A percentile compares a stretch with the other conserved stretches of the same genome.
Evolutionary conservation across 2,797 vertebrate species (phyloP).

Genomic region (Myotis vivesi): DNA sequence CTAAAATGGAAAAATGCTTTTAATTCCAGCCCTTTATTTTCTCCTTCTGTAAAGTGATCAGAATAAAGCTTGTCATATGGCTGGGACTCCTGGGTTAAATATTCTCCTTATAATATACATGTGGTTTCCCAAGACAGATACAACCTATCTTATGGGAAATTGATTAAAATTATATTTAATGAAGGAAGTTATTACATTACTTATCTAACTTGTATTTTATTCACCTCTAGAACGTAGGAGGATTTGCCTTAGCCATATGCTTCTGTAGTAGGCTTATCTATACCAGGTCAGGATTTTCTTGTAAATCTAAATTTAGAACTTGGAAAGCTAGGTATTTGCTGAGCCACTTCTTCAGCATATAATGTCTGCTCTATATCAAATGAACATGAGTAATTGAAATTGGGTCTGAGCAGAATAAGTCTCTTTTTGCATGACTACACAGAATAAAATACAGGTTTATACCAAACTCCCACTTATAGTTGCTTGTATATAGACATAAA

Average conservation of each 20-base stretch:
- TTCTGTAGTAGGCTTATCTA: conserved; percentile 14
- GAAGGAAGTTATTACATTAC: conserved; percentile 32
- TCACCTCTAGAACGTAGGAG: neutral
- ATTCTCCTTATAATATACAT: neutral
- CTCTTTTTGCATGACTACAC: conserved; percentile 15
- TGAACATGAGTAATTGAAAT: conserved; percentile 57
- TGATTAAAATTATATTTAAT: conserved; percentile 46
- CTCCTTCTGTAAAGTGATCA: conserved; percentile 21
- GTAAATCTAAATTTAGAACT: conserved; percentile 65
- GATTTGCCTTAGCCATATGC: neutral
- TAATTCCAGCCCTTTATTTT: conserved; percentile 54
- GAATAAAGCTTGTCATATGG: neutral
- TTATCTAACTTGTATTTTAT: conserved; percentile 51
- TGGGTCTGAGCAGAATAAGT: conserved; percentile 50
- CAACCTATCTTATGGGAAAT: neutral
- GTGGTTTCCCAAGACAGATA: neutral
- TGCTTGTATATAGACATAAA: neutral
- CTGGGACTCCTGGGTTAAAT: neutral
- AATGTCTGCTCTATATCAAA: conserved; percentile 45
- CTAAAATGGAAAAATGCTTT: conserved; percentile 49
- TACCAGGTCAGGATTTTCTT: conserved; percentile 50
- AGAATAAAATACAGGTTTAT: conserved; percentile 42
- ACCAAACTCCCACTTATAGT: neutral
- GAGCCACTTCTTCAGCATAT: conserved; percentile 40
- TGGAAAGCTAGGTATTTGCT: conserved; percentile 49